Evolutionary conservation across 64 coral and sea anemone species (phyloP).

Genomic region (Montipora cactus): DNA sequence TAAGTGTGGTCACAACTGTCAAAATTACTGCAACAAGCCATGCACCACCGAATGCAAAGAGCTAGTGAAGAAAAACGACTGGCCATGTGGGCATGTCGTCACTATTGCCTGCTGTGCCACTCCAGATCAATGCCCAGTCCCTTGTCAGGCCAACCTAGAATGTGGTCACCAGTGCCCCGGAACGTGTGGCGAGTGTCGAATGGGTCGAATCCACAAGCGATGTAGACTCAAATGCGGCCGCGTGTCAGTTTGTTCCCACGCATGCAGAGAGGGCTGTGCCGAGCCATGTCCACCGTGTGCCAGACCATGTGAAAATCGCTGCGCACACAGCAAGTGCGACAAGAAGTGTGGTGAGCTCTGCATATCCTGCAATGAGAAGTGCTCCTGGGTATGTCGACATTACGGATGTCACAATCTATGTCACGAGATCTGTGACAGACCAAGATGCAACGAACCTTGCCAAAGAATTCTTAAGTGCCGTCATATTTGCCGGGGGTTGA

Average conservation of each 20-base stretch:
- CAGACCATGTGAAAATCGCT: slow-evolving; percentile 34
- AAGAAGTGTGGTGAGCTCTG: slow-evolving; percentile 66
- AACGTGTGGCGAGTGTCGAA: slow-evolving; percentile 60
- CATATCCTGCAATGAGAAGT: background rate
- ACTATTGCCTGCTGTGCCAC: slow-evolving; percentile 15
- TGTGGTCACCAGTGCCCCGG: slow-evolving; percentile 32
- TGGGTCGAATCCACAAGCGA: slow-evolving; percentile 67
- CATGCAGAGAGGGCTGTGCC: slow-evolving; percentile 29
- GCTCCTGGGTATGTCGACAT: slow-evolving; percentile 61
- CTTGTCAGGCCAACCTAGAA: background rate
- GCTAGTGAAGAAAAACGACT: background rate
- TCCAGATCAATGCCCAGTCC: background rate
- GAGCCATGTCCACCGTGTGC: slow-evolving; percentile 54
- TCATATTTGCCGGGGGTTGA: slow-evolving; percentile 37
- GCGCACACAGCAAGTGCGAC: slow-evolving; percentile 41
- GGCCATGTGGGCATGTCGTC: slow-evolving; percentile 30
- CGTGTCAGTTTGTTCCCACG: slow-evolving; percentile 58
- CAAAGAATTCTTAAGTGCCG: background rate
- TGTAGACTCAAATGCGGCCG: slow-evolving; percentile 48
- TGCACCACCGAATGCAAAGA: slow-evolving; percentile 5
- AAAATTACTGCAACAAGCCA: background rate
- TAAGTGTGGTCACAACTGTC: background rate
- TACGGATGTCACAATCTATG: slow-evolving; percentile 48
- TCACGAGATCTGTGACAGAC: slow-evolving; percentile 61
- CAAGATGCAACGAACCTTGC: slow-evolving; percentile 63